phyloP scores from a whole-genome alignment of 2,888 invertebrate genomes.

The Watsonalla binaria region DNA sequence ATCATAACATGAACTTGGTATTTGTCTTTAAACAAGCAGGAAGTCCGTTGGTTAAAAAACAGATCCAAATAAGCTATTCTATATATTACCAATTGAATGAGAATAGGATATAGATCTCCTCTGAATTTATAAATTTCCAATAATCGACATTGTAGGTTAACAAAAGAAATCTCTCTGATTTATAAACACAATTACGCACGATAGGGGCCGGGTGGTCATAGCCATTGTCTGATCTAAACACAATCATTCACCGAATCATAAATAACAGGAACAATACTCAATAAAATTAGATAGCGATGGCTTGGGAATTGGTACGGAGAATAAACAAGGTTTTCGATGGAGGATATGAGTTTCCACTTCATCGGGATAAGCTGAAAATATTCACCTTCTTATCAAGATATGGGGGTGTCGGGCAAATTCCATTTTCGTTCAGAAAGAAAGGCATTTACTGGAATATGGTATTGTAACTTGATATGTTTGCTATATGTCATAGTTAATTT shows the following conservation, averaged over 20 bases:
- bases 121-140: conserved; percentile 16
- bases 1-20: too few relatives aligned
- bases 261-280: conserved; percentile 72
- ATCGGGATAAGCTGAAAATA: conserved; percentile 41
- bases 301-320: conserved; percentile 52
- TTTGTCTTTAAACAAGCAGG: too few relatives aligned
- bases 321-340: conserved; percentile 48
- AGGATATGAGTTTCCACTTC: conserved; percentile 43
- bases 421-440: neutral
- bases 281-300: conserved; percentile 67
- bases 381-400: conserved; percentile 26
- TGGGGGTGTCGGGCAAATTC: conserved; percentile 5
- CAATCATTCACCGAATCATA: conserved; percentile 62
- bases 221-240: conserved; percentile 67
- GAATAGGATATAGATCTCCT: neutral
- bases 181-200: conserved; percentile 62
- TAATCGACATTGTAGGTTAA: conserved; percentile 24
- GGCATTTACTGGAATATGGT: neutral
- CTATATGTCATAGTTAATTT: neutral
- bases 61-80: neutral
- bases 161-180: conserved; percentile 65
- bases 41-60: too few relatives aligned
- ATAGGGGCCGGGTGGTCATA: conserved; percentile 43
- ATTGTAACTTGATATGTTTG: neutral
- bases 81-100: neutral